These are phyloP conservation scores for Lucilia sericata DNA, from an alignment of 1,140 invertebrate genomes.

Conservation along the genomic window DNA sequence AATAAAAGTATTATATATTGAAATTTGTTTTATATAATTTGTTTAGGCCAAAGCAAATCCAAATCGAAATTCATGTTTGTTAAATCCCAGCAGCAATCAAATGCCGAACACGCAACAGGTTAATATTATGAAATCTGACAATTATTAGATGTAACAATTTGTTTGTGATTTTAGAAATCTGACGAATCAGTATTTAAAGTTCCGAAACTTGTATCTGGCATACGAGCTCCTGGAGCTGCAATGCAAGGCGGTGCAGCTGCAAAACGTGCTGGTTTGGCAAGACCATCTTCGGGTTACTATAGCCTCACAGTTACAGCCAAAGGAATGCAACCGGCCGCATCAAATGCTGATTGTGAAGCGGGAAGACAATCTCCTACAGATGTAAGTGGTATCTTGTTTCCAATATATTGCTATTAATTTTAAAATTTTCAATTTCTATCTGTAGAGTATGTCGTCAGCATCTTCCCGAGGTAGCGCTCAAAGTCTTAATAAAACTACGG, in stretches of 20 bases:
- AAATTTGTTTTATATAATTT: neutral
- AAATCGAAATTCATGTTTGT: slow-evolving; percentile 12
- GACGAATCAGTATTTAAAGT: slow-evolving; percentile 60
- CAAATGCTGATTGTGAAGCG: slow-evolving; percentile 45
- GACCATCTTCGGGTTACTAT: slow-evolving; percentile 65
- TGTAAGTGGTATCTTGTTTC: slow-evolving; percentile 36
- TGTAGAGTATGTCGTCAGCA: slow-evolving; percentile 63
- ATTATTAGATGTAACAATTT: no score
- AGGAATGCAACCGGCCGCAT: slow-evolving; percentile 52
- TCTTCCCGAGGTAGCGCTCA: slow-evolving; percentile 62
- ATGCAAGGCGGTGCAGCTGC: slow-evolving; percentile 50
- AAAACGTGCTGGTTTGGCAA: slow-evolving; percentile 57
- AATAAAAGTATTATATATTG: neutral
- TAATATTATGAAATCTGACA: neutral
- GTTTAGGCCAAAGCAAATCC: slow-evolving; percentile 11
- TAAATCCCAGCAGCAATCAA: slow-evolving; percentile 16
- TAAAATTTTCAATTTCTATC: neutral
- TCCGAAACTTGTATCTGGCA: slow-evolving; percentile 57
- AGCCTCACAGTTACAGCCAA: slow-evolving; percentile 56
- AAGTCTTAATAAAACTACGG: slow-evolving; percentile 50
- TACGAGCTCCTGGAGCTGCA: slow-evolving; percentile 56
- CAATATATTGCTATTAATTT: neutral
- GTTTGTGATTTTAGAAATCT: slow-evolving; percentile 28
- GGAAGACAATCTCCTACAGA: slow-evolving; percentile 50
- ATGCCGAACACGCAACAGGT: slow-evolving; percentile 2